phyloP scores from a whole-genome alignment of 1,140 invertebrate genomes.

The Notospermus geniculatus region DNA sequence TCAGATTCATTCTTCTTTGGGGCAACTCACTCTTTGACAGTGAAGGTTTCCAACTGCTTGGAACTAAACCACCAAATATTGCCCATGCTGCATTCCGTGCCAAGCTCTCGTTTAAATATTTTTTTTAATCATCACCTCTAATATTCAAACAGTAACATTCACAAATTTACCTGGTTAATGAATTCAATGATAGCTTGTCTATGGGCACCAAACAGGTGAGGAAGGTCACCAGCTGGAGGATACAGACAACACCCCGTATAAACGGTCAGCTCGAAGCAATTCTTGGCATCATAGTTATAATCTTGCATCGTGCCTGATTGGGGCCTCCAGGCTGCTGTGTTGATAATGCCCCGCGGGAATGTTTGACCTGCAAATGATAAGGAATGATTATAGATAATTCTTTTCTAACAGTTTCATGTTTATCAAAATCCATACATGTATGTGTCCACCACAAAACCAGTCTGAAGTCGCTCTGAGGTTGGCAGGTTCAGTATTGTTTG shows the following conservation, averaged over 20 bases:
- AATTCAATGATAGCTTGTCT: constrained; percentile 75
- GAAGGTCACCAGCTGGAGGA: constrained; percentile 77
- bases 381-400: no score
- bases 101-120: no score
- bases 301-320: constrained; percentile 86
- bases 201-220: constrained; percentile 91
- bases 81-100: no score
- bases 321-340: background rate
- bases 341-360: background rate
- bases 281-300: constrained; percentile 93
- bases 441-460: no score
- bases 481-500: no score
- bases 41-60: no score
- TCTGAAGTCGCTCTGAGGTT: no score
- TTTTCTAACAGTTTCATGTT: background rate
- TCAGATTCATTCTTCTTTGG: no score
- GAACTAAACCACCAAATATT: no score
- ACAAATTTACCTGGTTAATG: constrained; percentile 81
- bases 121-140: no score
- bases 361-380: background rate
- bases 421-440: background rate
- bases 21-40: no score
- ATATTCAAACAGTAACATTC: no score
- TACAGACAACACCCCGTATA: constrained; percentile 97
- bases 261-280: constrained; percentile 94